A percentile compares a stretch with the other conserved stretches of the same genome.
Conservation (phyloP, 2,888 invertebrate genomes). For the Eurytoma adleriae region DNA sequence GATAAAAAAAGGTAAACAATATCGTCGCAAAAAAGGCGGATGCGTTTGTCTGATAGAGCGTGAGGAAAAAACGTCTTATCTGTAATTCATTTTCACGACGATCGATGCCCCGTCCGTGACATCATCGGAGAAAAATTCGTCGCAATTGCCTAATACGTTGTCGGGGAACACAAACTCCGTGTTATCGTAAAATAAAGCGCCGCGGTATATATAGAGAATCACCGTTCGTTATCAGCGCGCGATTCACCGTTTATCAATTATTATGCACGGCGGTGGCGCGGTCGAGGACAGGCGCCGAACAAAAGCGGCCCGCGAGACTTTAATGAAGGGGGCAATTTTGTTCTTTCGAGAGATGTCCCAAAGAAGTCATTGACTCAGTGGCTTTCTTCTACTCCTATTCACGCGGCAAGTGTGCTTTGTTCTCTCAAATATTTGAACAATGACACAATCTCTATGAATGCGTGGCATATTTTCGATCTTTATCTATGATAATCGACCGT, state of each 20-base stretch:
- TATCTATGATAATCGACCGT: no score
- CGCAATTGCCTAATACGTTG: constrained; percentile 38
- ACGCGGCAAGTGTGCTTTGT: no score
- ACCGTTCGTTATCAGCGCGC: not conserved
- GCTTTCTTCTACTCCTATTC: no score
- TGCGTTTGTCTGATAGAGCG: no score
- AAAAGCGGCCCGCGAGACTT: not conserved
- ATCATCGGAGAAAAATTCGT: constrained; percentile 46
- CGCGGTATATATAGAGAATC: not conserved
- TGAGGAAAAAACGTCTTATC: not conserved
- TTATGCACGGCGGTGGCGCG: not conserved
- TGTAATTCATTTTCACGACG: constrained; percentile 18
- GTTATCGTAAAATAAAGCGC: constrained; percentile 11
- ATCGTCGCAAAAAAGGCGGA: not conserved
- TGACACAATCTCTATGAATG: no score
- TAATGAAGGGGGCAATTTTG: no score
- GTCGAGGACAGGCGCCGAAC: not conserved
- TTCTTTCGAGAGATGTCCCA: no score
- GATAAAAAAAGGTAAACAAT: constrained; percentile 12
- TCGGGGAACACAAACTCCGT: no score
- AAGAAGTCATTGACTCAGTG: no score
- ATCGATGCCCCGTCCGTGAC: constrained; percentile 13
- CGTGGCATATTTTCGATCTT: no score
- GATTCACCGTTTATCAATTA: constrained; percentile 8
- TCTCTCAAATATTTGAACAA: no score